phyloP scores from a whole-genome alignment of 2,113 vertebrate genomes.

The Oostethus manadensis region DNA sequence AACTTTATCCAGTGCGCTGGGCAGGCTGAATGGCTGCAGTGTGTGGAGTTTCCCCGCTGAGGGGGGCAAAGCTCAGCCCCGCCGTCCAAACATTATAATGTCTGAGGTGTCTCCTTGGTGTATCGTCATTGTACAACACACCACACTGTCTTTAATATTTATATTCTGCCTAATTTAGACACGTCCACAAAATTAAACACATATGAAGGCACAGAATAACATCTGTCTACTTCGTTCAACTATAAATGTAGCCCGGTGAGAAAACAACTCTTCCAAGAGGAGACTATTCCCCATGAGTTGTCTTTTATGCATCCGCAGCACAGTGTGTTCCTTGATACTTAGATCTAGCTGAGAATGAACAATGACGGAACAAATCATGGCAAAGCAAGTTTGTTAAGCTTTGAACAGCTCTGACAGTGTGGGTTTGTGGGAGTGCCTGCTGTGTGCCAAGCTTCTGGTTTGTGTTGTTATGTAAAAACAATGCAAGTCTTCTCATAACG shows the following conservation, averaged over 20 bases:
- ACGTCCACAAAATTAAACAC: conserved; percentile 15
- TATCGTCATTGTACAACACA: conserved; percentile 17
- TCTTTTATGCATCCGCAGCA: conserved; percentile 9
- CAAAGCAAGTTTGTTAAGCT: too few species aligned
- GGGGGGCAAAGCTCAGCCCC: conserved; percentile 30
- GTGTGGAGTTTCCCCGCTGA: conserved; percentile 68
- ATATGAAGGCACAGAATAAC: conserved; percentile 48
- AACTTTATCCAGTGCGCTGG: conserved; percentile 72
- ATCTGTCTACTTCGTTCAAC: conserved; percentile 30
- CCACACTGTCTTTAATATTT: not conserved
- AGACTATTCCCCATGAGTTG: conserved; percentile 24
- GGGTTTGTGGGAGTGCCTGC: too few species aligned
- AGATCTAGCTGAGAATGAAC: too few species aligned
- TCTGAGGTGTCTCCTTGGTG: conserved; percentile 44
- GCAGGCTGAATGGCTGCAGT: conserved; percentile 73
- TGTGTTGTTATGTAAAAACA: too few species aligned
- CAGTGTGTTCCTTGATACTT: too few species aligned
- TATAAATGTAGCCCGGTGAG: conserved; percentile 49
- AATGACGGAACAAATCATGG: too few species aligned
- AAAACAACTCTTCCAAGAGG: conserved; percentile 14
- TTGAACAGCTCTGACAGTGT: too few species aligned
- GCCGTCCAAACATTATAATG: conserved; percentile 50
- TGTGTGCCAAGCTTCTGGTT: too few species aligned
- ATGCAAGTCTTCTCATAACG: too few species aligned
- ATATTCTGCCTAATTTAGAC: conserved; percentile 22